A percentile compares a stretch with the other conserved stretches of the same genome.
Conservation (phyloP, 2,797 vertebrate species). For the Otolemur crassicaudatus region DNA sequence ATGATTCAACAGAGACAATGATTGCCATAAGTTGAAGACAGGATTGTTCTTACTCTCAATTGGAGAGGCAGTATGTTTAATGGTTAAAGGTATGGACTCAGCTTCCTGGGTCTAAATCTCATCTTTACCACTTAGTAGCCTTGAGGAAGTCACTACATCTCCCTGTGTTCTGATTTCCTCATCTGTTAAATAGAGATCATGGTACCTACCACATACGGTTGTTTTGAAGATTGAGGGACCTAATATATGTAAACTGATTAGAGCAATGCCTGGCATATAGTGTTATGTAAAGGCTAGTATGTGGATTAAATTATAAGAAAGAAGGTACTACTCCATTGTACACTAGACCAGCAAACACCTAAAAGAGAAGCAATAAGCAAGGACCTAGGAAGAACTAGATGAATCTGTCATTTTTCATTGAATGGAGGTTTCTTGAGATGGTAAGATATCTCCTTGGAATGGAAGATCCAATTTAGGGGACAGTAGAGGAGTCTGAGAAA, state of each 20-base stretch:
- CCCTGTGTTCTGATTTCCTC: constrained; percentile 32
- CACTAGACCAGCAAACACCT: not conserved
- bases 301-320: constrained; percentile 33
- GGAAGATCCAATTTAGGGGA: constrained; percentile 32
- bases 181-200: constrained; percentile 5
- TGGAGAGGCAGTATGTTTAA: not conserved
- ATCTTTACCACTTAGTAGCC: not conserved
- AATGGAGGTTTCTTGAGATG: constrained; percentile 19
- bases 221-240: constrained; percentile 11
- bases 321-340: not conserved
- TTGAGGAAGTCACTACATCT: constrained; percentile 36
- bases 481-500: not conserved
- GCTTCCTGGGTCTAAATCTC: not conserved
- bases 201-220: not conserved
- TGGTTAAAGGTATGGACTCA: constrained; percentile 30
- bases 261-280: not conserved
- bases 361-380: not conserved
- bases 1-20: constrained; percentile 1
- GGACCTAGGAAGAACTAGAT: not conserved
- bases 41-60: not conserved
- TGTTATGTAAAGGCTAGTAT: constrained; percentile 29
- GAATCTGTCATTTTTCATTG: not conserved
- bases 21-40: constrained; percentile 45
- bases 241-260: not conserved
- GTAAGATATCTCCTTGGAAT: constrained; percentile 35